Conservation (phyloP, 2,113 vertebrate genomes). For the Brienomyrus longianalis region DNA sequence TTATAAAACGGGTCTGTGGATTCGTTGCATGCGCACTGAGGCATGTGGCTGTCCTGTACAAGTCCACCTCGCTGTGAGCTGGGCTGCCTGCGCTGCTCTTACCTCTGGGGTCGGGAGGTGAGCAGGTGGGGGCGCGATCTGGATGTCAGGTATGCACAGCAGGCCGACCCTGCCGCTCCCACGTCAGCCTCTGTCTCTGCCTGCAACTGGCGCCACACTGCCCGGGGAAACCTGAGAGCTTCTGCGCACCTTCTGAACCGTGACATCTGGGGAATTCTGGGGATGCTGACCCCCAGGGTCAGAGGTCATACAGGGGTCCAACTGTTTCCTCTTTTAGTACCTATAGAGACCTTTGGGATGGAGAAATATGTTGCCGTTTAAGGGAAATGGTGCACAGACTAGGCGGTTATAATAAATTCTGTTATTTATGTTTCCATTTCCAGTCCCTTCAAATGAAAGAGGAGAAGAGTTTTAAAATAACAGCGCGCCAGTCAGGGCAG, state of each 20-base stretch:
- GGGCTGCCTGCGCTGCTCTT: background rate
- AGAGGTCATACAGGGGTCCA: constrained; percentile 65
- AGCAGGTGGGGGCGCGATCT: background rate
- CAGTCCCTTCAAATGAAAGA: background rate
- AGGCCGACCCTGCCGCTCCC: constrained; percentile 54
- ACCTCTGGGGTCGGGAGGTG: background rate
- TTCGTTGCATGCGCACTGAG: background rate
- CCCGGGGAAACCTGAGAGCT: constrained; percentile 69
- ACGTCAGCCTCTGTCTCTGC: constrained; percentile 56
- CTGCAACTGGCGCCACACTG: constrained; percentile 72
- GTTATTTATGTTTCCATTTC: constrained; percentile 62
- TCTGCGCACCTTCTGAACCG: constrained; percentile 64
- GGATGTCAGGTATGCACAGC: constrained; percentile 53
- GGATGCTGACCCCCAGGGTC: constrained; percentile 70
- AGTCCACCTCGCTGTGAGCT: background rate
- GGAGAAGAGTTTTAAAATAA: background rate
- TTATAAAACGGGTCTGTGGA: background rate
- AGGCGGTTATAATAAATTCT: constrained; percentile 72
- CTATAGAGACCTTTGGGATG: constrained; percentile 59
- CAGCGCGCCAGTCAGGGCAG: background rate
- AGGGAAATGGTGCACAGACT: constrained; percentile 68
- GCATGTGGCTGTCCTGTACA: background rate
- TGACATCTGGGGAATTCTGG: constrained; percentile 79
- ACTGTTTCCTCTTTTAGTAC: constrained; percentile 72
- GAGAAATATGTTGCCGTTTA: constrained; percentile 64